phyloP scores from a whole-genome alignment of 1,140 invertebrate genomes.

The Caenorhabditis briggsae region DNA sequence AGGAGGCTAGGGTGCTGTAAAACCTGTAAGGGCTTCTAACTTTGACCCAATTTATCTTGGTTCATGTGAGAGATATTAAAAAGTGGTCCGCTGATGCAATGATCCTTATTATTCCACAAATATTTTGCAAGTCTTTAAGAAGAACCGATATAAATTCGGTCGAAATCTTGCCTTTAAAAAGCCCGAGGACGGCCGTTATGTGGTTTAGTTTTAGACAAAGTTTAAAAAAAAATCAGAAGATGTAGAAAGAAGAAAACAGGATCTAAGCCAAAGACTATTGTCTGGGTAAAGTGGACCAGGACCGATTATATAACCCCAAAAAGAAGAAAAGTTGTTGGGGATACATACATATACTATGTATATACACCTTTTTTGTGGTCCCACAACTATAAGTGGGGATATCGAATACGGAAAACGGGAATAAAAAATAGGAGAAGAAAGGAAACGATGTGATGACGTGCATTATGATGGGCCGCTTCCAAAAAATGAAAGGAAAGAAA shows the following conservation, averaged over 20 bases:
- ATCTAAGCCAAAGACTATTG: too few relatives aligned
- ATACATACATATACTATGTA: background rate
- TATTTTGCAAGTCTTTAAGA: too few relatives aligned
- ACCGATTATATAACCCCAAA: background rate
- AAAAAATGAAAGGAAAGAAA: slow-evolving; percentile 12
- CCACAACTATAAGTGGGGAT: background rate
- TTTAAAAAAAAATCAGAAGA: too few relatives aligned
- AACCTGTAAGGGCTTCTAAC: too few relatives aligned
- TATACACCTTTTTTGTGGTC: background rate
- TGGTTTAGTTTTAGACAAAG: too few relatives aligned
- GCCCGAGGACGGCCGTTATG: too few relatives aligned
- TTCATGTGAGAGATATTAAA: too few relatives aligned
- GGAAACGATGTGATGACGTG: slow-evolving; percentile 2
- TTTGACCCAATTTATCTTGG: too few relatives aligned
- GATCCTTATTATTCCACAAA: too few relatives aligned
- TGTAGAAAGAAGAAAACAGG: background rate
- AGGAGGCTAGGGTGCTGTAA: background rate
- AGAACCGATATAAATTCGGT: too few relatives aligned
- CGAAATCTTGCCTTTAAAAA: too few relatives aligned
- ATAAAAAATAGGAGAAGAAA: slow-evolving; percentile 19
- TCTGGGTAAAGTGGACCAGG: background rate
- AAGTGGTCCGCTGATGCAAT: too few relatives aligned
- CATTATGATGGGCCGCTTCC: slow-evolving; percentile 30
- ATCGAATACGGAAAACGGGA: background rate
- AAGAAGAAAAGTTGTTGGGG: slow-evolving; percentile 5